Evolutionary conservation across 1,140 invertebrate species (phyloP).

Genomic region (Zaprionus gabonicus): DNA sequence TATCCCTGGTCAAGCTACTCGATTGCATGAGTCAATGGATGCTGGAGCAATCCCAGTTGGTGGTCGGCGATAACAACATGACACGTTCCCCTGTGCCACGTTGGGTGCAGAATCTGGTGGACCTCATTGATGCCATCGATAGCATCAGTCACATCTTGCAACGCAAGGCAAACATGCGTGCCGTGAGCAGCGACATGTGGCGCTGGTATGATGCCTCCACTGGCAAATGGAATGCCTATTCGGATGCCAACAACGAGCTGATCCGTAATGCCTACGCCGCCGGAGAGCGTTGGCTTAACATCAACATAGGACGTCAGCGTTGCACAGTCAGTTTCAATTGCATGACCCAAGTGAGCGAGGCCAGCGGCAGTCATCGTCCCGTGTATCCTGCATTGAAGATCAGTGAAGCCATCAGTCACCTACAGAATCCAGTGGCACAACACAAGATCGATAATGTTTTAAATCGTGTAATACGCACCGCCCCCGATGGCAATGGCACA

Average conservation of each 20-base stretch:
- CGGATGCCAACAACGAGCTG: conserved; percentile 90
- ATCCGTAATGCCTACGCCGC: conserved; percentile 94
- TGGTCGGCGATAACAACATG: neutral
- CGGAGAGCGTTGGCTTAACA: conserved; percentile 90
- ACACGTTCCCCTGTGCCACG: conserved; percentile 87
- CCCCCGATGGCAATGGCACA: conserved; percentile 43
- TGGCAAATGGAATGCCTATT: conserved; percentile 93
- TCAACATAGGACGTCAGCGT: conserved; percentile 90
- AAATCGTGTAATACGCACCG: conserved; percentile 58
- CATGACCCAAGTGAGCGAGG: conserved; percentile 94
- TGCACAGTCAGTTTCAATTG: conserved; percentile 93
- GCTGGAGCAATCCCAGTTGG: conserved; percentile 51
- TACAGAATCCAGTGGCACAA: conserved; percentile 39
- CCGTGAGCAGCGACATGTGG: conserved; percentile 89
- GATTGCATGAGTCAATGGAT: conserved; percentile 72
- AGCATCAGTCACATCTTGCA: conserved; percentile 91
- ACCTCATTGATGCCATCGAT: conserved; percentile 93
- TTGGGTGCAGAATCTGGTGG: conserved; percentile 92
- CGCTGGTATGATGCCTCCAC: conserved; percentile 94
- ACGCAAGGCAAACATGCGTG: conserved; percentile 89
- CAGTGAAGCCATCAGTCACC: conserved; percentile 64
- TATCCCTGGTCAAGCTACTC: conserved; percentile 64
- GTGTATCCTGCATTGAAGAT: conserved; percentile 89
- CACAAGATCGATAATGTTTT: conserved; percentile 56
- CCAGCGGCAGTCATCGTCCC: conserved; percentile 92